Evolutionary conservation across 1,140 invertebrate genomes (phyloP).

Genomic region (Drosophila persimilis): DNA sequence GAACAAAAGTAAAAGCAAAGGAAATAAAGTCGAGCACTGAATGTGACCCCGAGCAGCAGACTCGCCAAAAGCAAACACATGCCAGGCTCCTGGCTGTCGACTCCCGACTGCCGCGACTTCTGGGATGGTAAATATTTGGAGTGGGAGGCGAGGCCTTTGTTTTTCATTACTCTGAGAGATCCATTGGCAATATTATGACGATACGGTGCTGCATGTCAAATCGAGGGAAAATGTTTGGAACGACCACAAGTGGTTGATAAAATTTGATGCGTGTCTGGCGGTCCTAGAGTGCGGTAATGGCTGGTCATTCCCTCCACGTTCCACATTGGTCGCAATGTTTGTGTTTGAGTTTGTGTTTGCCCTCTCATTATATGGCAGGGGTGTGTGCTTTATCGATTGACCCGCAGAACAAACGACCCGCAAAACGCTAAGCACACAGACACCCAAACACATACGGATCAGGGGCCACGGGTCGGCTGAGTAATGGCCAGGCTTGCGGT

Average conservation of each 20-base stretch:
- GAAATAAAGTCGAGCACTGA: constrained; percentile 34
- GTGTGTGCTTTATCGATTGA: constrained; percentile 63
- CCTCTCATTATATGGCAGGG: constrained; percentile 30
- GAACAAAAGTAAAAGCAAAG: constrained; percentile 32
- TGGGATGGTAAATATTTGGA: constrained; percentile 36
- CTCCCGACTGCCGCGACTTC: no score
- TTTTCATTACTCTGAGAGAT: constrained; percentile 73
- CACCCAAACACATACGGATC: constrained; percentile 18
- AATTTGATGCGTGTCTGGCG: constrained; percentile 67
- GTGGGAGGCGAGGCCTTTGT: constrained; percentile 11
- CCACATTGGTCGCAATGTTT: constrained; percentile 36
- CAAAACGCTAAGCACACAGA: constrained; percentile 21
- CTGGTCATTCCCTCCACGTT: constrained; percentile 11
- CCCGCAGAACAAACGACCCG: constrained; percentile 14
- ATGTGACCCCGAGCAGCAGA: constrained; percentile 17
- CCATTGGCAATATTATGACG: constrained; percentile 57
- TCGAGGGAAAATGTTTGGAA: constrained; percentile 60
- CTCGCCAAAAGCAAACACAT: constrained; percentile 70
- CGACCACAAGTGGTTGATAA: constrained; percentile 79
- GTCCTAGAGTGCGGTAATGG: constrained; percentile 47
- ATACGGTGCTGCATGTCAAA: constrained; percentile 57
- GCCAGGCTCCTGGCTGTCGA: neutral
- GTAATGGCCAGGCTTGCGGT: constrained; percentile 59
- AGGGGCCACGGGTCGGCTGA: constrained; percentile 19
- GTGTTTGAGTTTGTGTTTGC: constrained; percentile 58